Evolutionary conservation across 2,797 vertebrate genomes (phyloP), one percentile per base, ranked within the genome.

Genomic region (Percopsis omiscomaycus): DNA sequence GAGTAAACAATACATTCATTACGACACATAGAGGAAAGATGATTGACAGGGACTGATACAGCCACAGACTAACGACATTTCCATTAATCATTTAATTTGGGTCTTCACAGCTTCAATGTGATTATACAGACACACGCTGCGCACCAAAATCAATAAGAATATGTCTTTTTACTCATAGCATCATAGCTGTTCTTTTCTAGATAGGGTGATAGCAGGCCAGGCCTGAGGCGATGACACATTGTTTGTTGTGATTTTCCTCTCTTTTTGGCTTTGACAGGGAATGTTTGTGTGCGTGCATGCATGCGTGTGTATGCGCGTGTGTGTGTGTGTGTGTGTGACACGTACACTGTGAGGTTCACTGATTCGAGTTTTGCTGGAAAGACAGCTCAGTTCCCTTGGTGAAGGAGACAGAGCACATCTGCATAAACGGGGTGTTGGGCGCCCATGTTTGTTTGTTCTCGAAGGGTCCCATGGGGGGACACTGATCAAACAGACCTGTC

Each of bases 201-300:
- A 78, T 75, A 13, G 50, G 74, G 78, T 83, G 85, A 89, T 75
- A 70, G 77, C 77, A 74, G 73, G 73, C 73, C 49, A 3, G 71
- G 78, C 84, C 86, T 5, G 64, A 82, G 86, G 83, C 86, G 6
- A 68, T 86, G 84, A 86, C 84, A 87, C 71, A 74, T 77, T 42
- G n/a, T 75, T 74, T 79, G 75, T 75, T 73, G 76, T 71, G 72
- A 77, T 68, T 70, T 71, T 69, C 32, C 5, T 76, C 78, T 78
- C 69, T 71, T 52, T 69, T 57, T 71, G 75, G 71, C 61, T 81
- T 65, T 81, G 86, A 85, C 69, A 77, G 81, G 63, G 59, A 55
- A 9, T 67, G 64, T 79, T 59, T 75, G 10, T 70, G 64, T 56
- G 61, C 54, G 47, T 30, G 14, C 54, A 62, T 62, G 55, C 68